Percentiles rank a stretch among this genome's conserved stretches.
phyloP scores from a whole-genome alignment of 1,140 invertebrate species.

The Solenopsis fugax region DNA sequence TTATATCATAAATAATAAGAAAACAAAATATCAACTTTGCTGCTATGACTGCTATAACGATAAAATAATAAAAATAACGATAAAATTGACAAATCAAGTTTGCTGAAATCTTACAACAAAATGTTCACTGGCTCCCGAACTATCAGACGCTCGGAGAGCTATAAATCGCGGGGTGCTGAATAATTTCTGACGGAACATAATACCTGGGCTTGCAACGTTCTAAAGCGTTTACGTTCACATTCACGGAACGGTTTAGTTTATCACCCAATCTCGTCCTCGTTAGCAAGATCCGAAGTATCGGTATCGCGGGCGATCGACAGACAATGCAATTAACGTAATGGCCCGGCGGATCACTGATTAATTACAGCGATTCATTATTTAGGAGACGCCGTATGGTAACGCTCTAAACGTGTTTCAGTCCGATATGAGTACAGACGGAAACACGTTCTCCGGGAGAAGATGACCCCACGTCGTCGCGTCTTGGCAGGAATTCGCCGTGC shows the following conservation, averaged over 20 bases:
- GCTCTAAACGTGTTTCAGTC: constrained; percentile 77
- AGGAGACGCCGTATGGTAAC: neutral
- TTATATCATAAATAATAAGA: too few species aligned
- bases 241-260: neutral
- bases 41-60: too few species aligned
- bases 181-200: constrained; percentile 17
- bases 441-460: constrained; percentile 83
- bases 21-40: too few species aligned
- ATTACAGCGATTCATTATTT: constrained; percentile 21
- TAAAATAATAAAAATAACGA: too few species aligned
- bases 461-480: constrained; percentile 84
- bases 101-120: too few species aligned
- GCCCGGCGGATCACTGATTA: neutral
- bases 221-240: neutral
- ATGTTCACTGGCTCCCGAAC: too few species aligned
- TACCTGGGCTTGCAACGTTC: neutral
- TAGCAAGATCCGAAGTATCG: constrained; percentile 26
- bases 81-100: too few species aligned
- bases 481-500: constrained; percentile 83
- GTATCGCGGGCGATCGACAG: neutral
- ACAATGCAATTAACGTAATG: constrained; percentile 38
- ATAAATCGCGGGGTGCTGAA: neutral
- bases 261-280: constrained; percentile 6
- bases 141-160: neutral
- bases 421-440: constrained; percentile 85